phyloP scores from a whole-genome alignment of 2,888 invertebrate species.

The Drosophila affinis region DNA sequence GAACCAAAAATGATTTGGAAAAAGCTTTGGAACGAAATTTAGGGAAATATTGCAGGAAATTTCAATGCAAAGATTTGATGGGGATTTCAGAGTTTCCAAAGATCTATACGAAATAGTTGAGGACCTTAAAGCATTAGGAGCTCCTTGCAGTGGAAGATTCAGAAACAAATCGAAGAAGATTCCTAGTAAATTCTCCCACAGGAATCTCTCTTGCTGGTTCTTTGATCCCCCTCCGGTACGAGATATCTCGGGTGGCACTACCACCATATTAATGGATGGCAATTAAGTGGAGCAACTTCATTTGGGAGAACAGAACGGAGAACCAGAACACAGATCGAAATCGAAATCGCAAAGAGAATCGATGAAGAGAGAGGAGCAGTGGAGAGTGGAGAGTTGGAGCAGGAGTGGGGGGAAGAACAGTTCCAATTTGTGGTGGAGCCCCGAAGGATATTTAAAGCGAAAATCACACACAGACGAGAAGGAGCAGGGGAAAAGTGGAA shows the following conservation, averaged over 20 bases:
- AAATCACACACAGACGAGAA: slow-evolving; percentile 40
- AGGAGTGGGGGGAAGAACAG: slow-evolving; percentile 27
- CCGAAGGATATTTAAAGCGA: slow-evolving; percentile 65
- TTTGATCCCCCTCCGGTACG: neutral
- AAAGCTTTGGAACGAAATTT: slow-evolving; percentile 5
- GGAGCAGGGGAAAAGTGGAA: slow-evolving; percentile 14
- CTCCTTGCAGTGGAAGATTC: no score
- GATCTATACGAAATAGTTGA: no score
- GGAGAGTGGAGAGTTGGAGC: neutral
- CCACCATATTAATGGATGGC: slow-evolving; percentile 51
- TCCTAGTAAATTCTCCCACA: no score
- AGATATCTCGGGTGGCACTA: neutral
- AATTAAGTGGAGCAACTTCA: slow-evolving; percentile 65
- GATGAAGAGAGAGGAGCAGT: neutral
- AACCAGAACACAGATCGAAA: slow-evolving; percentile 29
- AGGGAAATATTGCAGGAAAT: no score
- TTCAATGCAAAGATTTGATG: no score
- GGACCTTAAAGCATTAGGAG: no score
- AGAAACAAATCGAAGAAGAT: no score
- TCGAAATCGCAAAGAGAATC: slow-evolving; percentile 8
- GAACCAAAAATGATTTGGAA: neutral
- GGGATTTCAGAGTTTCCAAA: no score
- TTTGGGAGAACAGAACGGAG: slow-evolving; percentile 40
- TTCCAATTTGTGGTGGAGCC: slow-evolving; percentile 47
- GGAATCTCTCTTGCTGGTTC: neutral